Conservation (phyloP, 2,888 invertebrate genomes). For the Unio pictorum region DNA sequence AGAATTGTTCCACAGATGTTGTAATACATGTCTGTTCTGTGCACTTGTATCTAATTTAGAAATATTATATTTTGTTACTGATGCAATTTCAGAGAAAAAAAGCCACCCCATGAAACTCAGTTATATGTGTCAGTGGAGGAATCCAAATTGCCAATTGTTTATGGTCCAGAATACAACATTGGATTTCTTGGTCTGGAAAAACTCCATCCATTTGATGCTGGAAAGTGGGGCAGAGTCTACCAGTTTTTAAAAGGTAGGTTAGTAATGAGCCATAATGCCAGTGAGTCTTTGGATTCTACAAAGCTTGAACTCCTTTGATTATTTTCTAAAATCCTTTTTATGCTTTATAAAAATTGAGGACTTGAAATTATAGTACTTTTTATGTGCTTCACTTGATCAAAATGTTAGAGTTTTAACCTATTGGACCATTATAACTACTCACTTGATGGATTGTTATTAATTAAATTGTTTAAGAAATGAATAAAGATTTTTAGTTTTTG, state of each 20-base stretch:
- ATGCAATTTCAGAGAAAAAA: background rate
- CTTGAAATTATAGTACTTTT: background rate
- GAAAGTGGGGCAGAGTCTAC: slow-evolving; percentile 86
- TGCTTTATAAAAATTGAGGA: no score
- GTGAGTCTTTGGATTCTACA: background rate
- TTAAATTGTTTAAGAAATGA: no score
- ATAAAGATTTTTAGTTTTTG: no score
- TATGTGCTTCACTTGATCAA: no score
- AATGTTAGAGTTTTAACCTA: no score
- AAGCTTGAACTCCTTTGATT: background rate
- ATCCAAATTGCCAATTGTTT: slow-evolving; percentile 85
- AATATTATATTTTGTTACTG: no score
- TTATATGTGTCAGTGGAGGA: slow-evolving; percentile 47
- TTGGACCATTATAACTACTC: no score
- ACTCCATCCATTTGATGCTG: slow-evolving; percentile 89
- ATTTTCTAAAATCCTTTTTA: no score
- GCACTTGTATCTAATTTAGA: no score
- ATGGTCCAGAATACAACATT: slow-evolving; percentile 83
- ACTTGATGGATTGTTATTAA: no score
- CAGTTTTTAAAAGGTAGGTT: slow-evolving; percentile 70
- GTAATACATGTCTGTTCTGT: no score
- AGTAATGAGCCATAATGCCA: background rate
- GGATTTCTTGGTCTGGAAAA: slow-evolving; percentile 86
- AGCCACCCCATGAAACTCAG: slow-evolving; percentile 8
- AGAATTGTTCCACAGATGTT: no score